phyloP scores from a whole-genome alignment of 2,888 invertebrate genomes.

The Polietes domitor region DNA sequence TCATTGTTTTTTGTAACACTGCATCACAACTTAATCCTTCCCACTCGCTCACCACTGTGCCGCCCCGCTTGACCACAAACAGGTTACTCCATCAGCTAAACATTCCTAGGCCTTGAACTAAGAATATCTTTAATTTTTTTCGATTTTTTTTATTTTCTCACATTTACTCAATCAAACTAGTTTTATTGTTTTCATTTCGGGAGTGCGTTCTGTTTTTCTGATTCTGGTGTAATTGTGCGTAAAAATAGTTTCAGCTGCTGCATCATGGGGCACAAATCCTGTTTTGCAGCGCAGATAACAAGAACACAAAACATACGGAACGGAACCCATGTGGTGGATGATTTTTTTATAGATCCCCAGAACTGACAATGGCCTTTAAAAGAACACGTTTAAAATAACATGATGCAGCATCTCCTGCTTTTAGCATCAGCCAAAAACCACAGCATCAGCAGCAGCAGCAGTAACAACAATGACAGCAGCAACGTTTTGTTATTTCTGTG shows the following conservation, averaged over 20 bases:
- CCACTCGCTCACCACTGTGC: not conserved
- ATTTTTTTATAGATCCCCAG: not conserved
- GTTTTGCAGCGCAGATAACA: not conserved
- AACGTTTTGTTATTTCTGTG: not conserved
- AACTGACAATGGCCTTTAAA: not conserved
- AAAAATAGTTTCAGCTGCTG: not conserved
- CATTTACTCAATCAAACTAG: not conserved
- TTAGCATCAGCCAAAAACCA: not conserved
- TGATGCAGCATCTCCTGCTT: slow-evolving; percentile 6
- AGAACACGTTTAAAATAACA: slow-evolving; percentile 31
- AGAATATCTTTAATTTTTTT: too few relatives aligned
- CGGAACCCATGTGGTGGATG: not conserved
- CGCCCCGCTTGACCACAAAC: not conserved
- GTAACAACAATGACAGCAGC: not conserved
- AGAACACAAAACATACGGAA: not conserved
- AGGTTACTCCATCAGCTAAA: not conserved
- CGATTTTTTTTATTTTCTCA: not conserved
- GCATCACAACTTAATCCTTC: too few relatives aligned
- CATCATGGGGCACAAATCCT: not conserved
- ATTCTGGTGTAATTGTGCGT: not conserved
- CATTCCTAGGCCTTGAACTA: not conserved
- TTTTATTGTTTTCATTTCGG: too few relatives aligned
- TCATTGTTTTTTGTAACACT: not conserved
- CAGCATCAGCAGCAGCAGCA: not conserved
- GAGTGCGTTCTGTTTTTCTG: too few relatives aligned